Percentiles rank a stretch among this genome's conserved stretches.
These are phyloP conservation scores for Columbina picui DNA, from an alignment of 2,113 vertebrate genomes.

Conservation along the genomic window DNA sequence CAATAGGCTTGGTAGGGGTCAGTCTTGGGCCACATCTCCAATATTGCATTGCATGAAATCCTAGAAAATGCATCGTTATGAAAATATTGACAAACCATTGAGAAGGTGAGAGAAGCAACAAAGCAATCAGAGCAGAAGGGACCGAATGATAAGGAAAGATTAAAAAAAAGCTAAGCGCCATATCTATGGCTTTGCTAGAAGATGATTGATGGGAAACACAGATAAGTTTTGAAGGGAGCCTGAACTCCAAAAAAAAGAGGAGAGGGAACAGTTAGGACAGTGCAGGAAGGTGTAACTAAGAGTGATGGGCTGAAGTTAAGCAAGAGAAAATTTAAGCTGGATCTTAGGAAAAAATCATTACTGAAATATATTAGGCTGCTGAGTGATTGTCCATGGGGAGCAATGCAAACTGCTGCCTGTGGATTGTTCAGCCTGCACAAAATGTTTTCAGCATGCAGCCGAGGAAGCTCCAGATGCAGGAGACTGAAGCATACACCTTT, in stretches of 20 bases:
- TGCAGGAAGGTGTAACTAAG: slow-evolving; percentile 51
- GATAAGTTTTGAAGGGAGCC: slow-evolving; percentile 42
- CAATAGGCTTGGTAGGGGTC: background rate
- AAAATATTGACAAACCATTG: slow-evolving; percentile 52
- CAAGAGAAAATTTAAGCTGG: slow-evolving; percentile 68
- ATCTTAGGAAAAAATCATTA: slow-evolving; percentile 69
- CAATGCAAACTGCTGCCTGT: slow-evolving; percentile 26
- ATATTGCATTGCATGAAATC: background rate
- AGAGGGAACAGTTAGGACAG: background rate
- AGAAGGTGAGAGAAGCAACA: slow-evolving; percentile 32
- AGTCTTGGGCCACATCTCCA: background rate
- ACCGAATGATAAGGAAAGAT: slow-evolving; percentile 55
- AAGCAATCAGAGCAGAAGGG: slow-evolving; percentile 44
- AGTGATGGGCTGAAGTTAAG: slow-evolving; percentile 67
- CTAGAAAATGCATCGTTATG: background rate
- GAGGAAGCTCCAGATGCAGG: background rate
- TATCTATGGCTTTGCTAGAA: slow-evolving; percentile 27
- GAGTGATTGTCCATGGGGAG: slow-evolving; percentile 21
- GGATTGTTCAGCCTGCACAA: slow-evolving; percentile 17
- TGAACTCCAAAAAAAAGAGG: background rate
- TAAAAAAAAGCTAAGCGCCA: slow-evolving; percentile 47
- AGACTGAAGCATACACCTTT: background rate
- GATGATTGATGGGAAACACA: slow-evolving; percentile 48
- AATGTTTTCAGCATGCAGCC: background rate
- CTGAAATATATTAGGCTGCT: slow-evolving; percentile 60